These are phyloP conservation scores for Automeris io DNA, from an alignment of 2,888 invertebrate species.

Conservation along the genomic window DNA sequence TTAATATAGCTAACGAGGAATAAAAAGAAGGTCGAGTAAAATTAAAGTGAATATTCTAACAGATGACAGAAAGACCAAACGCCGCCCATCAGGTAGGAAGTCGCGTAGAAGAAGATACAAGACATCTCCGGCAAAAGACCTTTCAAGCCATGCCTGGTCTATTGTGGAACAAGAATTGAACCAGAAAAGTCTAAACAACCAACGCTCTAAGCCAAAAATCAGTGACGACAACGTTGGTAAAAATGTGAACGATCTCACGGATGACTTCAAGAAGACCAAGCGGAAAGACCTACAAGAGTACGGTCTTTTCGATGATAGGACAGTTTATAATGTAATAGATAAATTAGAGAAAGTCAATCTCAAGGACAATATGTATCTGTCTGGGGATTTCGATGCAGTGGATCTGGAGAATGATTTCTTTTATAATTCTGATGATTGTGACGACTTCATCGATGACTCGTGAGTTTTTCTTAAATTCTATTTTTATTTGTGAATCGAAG, in stretches of 20 bases:
- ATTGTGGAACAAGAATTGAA: conserved; percentile 10
- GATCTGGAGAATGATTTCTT: conserved; percentile 52
- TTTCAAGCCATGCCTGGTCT: conserved; percentile 9
- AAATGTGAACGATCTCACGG: conserved; percentile 52
- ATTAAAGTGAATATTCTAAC: too few species aligned
- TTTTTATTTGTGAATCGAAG: neutral
- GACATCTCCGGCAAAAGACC: conserved; percentile 48
- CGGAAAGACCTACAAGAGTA: conserved; percentile 21
- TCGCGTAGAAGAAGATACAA: conserved; percentile 54
- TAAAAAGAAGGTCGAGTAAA: too few species aligned
- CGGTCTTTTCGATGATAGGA: conserved; percentile 27
- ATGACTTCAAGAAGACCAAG: conserved; percentile 23
- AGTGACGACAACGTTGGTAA: conserved; percentile 48
- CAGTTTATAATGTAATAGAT: conserved; percentile 55
- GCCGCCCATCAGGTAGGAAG: conserved; percentile 53
- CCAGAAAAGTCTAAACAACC: conserved; percentile 30
- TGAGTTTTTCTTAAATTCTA: conserved; percentile 25
- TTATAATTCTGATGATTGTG: conserved; percentile 54
- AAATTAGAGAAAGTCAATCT: conserved; percentile 55
- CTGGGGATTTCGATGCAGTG: conserved; percentile 49
- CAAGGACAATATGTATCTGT: conserved; percentile 56
- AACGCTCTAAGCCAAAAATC: conserved; percentile 27
- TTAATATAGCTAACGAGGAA: too few species aligned
- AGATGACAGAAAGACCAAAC: conserved; percentile 48
- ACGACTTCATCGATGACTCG: conserved; percentile 53